A percentile compares a stretch with the other conserved stretches of the same genome.
Conservation (phyloP, 1,140 invertebrate species). For the Manduca sexta region DNA sequence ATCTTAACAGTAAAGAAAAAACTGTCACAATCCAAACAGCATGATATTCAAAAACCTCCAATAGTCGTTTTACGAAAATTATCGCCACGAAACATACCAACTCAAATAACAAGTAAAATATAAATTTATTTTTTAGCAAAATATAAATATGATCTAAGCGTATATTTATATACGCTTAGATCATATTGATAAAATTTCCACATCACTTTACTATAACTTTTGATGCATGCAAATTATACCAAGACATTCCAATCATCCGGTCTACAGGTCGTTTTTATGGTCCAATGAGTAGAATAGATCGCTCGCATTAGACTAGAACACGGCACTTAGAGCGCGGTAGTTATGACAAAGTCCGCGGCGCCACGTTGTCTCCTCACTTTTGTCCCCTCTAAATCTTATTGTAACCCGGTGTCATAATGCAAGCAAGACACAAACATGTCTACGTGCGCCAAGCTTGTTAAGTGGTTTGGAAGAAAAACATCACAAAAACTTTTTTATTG, state of each 20-base stretch:
- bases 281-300: slow-evolving; percentile 5
- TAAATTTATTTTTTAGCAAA: too few species aligned
- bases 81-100: too few species aligned
- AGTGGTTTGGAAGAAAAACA: slow-evolving; percentile 73
- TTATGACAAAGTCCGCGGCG: slow-evolving; percentile 57
- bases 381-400: slow-evolving; percentile 68
- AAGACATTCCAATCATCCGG: neutral
- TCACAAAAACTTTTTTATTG: slow-evolving; percentile 70
- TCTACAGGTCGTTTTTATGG: slow-evolving; percentile 2
- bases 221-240: too few species aligned
- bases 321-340: slow-evolving; percentile 20
- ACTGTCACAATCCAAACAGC: too few species aligned
- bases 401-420: slow-evolving; percentile 70
- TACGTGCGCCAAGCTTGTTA: slow-evolving; percentile 70
- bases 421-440: slow-evolving; percentile 70
- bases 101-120: too few species aligned
- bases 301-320: slow-evolving; percentile 20
- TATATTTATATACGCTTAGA: too few species aligned
- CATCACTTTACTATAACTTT: too few species aligned
- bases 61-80: too few species aligned
- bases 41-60: too few species aligned
- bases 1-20: too few species aligned
- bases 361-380: slow-evolving; percentile 59
- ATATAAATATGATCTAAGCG: too few species aligned
- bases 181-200: too few species aligned